Evolutionary conservation across 2,888 invertebrate species (phyloP).

Genomic region (Leptinotarsa tumamoca): DNA sequence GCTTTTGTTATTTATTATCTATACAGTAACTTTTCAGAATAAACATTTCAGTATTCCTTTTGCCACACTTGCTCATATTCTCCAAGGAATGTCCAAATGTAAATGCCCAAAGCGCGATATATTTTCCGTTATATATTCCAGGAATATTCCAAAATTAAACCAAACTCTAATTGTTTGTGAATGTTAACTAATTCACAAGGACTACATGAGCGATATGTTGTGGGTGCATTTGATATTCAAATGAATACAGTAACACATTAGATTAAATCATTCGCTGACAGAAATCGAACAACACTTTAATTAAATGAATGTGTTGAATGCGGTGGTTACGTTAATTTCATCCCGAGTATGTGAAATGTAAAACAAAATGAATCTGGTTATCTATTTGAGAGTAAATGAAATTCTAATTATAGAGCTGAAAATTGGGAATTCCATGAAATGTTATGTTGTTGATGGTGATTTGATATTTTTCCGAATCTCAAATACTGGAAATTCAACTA

Average conservation of each 20-base stretch:
- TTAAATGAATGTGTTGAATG: conserved; percentile 3
- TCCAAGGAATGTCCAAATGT: no score
- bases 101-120: no score
- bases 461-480: no score
- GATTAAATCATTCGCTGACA: neutral
- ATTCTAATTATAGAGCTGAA: neutral
- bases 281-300: conserved; percentile 4
- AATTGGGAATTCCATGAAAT: neutral
- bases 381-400: neutral
- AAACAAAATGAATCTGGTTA: neutral
- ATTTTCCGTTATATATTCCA: no score
- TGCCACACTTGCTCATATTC: no score
- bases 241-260: conserved; percentile 3
- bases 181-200: neutral
- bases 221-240: neutral
- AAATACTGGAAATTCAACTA: no score
- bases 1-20: no score
- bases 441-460: neutral
- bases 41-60: no score
- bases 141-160: no score
- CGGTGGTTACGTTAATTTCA: neutral
- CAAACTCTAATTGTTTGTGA: no score
- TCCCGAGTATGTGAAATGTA: neutral
- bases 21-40: no score
- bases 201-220: neutral